These are phyloP conservation scores for Chrysocyon brachyurus DNA, from an alignment of 2,797 vertebrate genomes.

Conservation along the genomic window DNA sequence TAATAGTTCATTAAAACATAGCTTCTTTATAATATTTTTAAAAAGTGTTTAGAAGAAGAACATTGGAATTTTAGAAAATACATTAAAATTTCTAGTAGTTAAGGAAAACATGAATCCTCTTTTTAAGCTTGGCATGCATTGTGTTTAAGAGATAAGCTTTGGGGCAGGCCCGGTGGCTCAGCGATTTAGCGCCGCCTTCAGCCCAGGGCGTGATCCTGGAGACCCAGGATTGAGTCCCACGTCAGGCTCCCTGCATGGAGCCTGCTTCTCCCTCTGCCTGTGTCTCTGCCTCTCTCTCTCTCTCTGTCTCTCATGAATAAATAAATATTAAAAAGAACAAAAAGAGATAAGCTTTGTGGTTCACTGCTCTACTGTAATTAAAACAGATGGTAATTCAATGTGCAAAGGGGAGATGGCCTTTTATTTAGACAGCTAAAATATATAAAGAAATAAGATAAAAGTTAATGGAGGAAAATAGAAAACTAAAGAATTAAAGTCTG, in stretches of 20 bases:
- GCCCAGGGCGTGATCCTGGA: no score
- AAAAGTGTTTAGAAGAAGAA: not conserved
- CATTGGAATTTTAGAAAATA: not conserved
- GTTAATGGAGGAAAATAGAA: not conserved
- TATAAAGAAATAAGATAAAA: not conserved
- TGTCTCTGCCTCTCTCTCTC: no score
- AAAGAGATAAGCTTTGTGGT: not conserved
- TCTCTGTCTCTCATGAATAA: no score
- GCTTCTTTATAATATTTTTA: not conserved
- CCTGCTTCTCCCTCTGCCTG: no score
- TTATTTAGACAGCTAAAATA: not conserved
- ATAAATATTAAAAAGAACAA: no score
- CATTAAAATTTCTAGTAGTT: not conserved
- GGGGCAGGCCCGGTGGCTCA: no score
- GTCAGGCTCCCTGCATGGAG: no score
- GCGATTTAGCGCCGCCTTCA: no score
- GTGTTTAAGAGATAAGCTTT: not conserved
- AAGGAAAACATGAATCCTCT: not conserved
- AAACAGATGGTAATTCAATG: not conserved
- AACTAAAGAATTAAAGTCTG: not conserved
- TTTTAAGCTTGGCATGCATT: not conserved
- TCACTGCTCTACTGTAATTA: not conserved
- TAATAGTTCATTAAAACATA: not conserved
- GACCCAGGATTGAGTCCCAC: no score
- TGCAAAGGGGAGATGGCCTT: not conserved